Conservation (phyloP, 2,797 vertebrate species). For the Siniperca obscura region DNA sequence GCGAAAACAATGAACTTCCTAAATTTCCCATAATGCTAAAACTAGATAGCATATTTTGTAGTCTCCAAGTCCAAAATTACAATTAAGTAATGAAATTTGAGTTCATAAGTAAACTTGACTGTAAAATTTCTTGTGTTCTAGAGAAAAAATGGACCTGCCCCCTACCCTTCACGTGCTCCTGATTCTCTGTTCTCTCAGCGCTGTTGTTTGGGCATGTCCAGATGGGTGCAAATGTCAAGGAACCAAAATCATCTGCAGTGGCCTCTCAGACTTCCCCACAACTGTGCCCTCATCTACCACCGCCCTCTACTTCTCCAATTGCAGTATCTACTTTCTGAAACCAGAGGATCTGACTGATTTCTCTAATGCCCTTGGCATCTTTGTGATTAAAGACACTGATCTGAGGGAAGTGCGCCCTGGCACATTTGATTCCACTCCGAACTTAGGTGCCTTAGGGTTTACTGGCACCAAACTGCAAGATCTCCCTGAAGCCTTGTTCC, state of each 20-base stretch:
- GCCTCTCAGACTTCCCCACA: conserved; percentile 76
- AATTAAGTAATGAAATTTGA: background rate
- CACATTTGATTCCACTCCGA: conserved; percentile 85
- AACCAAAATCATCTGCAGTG: conserved; percentile 47
- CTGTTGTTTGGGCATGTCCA: conserved; percentile 74
- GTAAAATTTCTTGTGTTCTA: conserved; percentile 54
- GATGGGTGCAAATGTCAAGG: conserved; percentile 69
- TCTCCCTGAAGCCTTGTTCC: conserved; percentile 88
- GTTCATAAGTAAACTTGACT: background rate
- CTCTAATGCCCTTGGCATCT: conserved; percentile 50
- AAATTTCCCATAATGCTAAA: too few species aligned
- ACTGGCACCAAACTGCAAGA: conserved; percentile 87
- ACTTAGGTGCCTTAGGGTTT: conserved; percentile 84
- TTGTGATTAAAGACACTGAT: conserved; percentile 61
- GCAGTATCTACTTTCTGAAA: conserved; percentile 74
- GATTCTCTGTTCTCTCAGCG: conserved; percentile 63
- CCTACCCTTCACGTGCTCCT: conserved; percentile 61
- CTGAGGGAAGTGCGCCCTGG: conserved; percentile 80
- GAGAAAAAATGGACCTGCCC: conserved; percentile 75
- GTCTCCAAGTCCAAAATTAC: background rate
- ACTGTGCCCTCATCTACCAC: conserved; percentile 62
- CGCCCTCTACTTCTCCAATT: conserved; percentile 46
- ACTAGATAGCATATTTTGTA: too few species aligned
- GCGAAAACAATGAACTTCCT: background rate
- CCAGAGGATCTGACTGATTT: conserved; percentile 72